Evolutionary conservation across 2,888 invertebrate genomes (phyloP), one percentile per base, ranked within the genome.

Genomic region (Mythimna ferrago): DNA sequence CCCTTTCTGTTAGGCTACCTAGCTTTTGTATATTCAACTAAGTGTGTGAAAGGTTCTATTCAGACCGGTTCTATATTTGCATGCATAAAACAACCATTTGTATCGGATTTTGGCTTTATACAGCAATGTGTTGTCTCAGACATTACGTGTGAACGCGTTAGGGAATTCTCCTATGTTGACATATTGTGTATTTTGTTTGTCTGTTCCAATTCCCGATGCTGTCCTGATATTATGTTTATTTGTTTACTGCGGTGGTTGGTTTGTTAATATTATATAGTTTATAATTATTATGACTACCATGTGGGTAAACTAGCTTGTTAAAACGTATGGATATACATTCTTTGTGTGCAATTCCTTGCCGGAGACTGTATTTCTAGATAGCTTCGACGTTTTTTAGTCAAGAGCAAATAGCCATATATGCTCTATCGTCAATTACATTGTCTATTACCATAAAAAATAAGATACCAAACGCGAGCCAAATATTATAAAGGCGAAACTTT

Each of bases 61-160:
- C 48, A 21, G 35, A 58, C 21, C 11, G 14, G 70, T 78, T 78
- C 74, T 78, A 82, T 76, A 76, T 83, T 78, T 81, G 67, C 71
- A 66, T 76, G 61, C 70, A 76, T 80, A 76, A 71, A 75, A 74
- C 83, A 82, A 84, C 83, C 62, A 86, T 86, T 80, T 71, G 54
- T 76, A 80, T 73, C 65, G 63, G 72, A 73, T 74, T 79, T 76
- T 77, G 56, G 81, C 71, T 76, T 70, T 71, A 56, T 68, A 65
- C 38, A 26, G 53, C 53, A 44, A 67, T 72, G 53, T 71, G 60
- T 73, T 73, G 60, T 76, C 76, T 72, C 66, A 78, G 60, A 78
- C 70, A 66, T 81, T 70, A 73, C 62, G 32, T 82, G 67, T 61
- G 64, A 67, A 66, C 57, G 48, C 76, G 35, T 72, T 70, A 68